These are phyloP conservation scores for Microtus richardsoni DNA, from an alignment of 2,113 vertebrate species.

Conservation along the genomic window DNA sequence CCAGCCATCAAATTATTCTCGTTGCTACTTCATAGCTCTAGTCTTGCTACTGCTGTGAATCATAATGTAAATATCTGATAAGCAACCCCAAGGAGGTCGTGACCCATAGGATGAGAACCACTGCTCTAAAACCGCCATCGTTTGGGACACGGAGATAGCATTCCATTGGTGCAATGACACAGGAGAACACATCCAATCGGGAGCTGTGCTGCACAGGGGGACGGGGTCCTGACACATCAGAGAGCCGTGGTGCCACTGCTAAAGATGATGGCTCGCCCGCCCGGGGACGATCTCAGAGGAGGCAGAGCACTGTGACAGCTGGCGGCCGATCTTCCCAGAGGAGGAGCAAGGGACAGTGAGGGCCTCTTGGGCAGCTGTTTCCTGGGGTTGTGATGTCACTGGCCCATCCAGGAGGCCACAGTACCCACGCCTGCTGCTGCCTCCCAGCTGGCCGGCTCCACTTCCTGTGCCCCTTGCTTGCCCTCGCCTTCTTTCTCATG, in stretches of 20 bases:
- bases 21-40: neutral
- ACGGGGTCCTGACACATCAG: neutral
- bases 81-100: neutral
- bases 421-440: constrained; percentile 73
- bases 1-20: neutral
- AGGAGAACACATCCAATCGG: rapidly evolving
- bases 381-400: constrained; percentile 87
- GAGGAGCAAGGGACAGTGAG: constrained; percentile 73
- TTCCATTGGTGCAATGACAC: no score
- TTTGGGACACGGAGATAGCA: neutral
- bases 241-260: neutral
- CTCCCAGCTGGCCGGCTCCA: constrained; percentile 72
- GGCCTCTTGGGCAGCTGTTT: constrained; percentile 87
- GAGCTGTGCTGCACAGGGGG: neutral
- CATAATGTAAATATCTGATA: neutral
- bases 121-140: neutral
- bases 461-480: constrained; percentile 80
- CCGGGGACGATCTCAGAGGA: constrained; percentile 15
- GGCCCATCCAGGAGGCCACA: constrained; percentile 83
- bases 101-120: neutral
- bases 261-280: neutral
- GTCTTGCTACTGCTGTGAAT: neutral
- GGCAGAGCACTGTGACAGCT: constrained; percentile 71
- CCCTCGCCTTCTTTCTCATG: constrained; percentile 82
- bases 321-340: constrained; percentile 82